Base-by-base conservation (phyloP, 2,888 invertebrate species). In the Oxytorus armatus region DNA sequence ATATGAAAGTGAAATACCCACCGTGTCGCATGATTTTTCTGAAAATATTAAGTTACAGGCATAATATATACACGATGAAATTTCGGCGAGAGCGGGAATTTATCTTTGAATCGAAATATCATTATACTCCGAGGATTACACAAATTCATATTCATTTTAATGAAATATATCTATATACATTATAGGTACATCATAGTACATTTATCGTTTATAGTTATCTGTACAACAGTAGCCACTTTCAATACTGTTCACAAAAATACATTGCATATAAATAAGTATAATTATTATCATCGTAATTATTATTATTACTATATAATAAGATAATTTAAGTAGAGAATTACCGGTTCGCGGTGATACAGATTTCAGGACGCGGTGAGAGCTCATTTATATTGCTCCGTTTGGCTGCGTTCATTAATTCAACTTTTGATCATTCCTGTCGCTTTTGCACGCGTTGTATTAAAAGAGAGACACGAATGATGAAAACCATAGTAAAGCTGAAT, bases 181-280 rank as follows among this genome's bases (percentile, higher is more conserved):
- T 90, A 88, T 91, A 91, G 88, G 88, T 91, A 91, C 90, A 90
- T 88, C 88, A 88, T 90, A 89, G 89, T 91, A 90, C 88, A 91
- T 89, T 89, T 83, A 91, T 86, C 87, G 81, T 85, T 74, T 84
- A 81, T 86, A 87, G 82, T 82, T 88, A 88, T 90, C 89, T 90
- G 90, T 91, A 90, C 90, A 90, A 86, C 88, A 88, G 88, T 86
- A 89, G 89, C 87, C n/a, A 88, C 87, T 89, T 85, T 89, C 88
- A 90, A 90, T 91, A 91, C 91, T 91, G 91, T 88, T 90, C 91
- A 90, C 90, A 91, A 91, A 91, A 91, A 91, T 91, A 91, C 90
- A 90, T 90, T 86, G 87, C 88, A 88, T 89, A 87, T 84, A 82
- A 81, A 80, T 88, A 88, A 82, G 72, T 77, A 77, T 82, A 77